Evolutionary conservation across 2,797 vertebrate genomes (phyloP), one percentile per base, ranked within the genome.

Genomic region (Catostomus latipinnis): DNA sequence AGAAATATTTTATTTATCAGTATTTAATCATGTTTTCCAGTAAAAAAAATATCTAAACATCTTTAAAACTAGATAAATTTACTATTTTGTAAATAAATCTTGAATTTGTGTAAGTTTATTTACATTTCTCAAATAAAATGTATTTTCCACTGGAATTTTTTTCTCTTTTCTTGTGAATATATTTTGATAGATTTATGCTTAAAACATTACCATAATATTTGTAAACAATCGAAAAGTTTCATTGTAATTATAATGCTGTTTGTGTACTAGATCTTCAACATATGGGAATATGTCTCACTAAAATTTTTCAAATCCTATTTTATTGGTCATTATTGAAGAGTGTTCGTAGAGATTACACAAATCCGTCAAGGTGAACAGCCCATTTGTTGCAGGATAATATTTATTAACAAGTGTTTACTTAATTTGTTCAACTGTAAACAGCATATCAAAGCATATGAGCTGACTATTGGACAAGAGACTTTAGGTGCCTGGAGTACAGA

Each of bases 401-500:
- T 69, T 2, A 84, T 80, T 76, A 84, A 54, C 71, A 71, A 10
- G 34, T n/a, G 62, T 77, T 58, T 57, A 52, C 63, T 45, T 83
- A 11, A 74, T 82, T 78, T 70, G 70, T 14, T 62, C 68, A 61
- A 78, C 62, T 58, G 73, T 66, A 56, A 81, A 76, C 76, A 72
- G 61, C 52, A 45, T 34, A 48, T 80, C 45, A 60, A 71, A 78
- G 57, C n/a, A 76, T 56, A 49, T 46, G 8, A 81, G 78, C 34
- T 60, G 63, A 81, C 74, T 80, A 57, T 70, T 80, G 57, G 76
- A 80, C 62, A 48, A 13, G 80, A 84, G 67, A 58, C 18, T 72
- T 34, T 80, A 50, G 68, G 14, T 18, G 58, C 73, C 71, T 18
- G 52, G 49, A 66, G 58, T 67, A 56, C 53, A 70, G 18, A 34